These are phyloP conservation scores for Pemphigus obesinymphae DNA, from an alignment of 1,140 invertebrate species.

Conservation along the genomic window DNA sequence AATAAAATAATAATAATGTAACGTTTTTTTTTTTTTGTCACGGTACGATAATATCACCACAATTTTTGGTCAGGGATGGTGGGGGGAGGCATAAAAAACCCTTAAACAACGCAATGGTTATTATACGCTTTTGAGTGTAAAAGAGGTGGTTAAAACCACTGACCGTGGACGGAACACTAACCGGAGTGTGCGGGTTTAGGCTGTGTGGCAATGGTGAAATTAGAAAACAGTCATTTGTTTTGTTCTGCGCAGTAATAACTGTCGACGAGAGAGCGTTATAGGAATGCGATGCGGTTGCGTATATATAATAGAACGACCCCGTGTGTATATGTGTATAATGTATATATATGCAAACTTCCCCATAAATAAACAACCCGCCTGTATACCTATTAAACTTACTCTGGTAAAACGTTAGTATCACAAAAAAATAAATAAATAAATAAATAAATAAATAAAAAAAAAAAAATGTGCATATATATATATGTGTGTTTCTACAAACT, in stretches of 20 bases:
- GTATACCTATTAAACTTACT: constrained; percentile 36
- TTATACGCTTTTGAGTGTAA: too few species aligned
- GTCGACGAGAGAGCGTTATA: constrained; percentile 1
- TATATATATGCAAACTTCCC: background rate
- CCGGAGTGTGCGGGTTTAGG: background rate
- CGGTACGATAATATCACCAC: too few species aligned
- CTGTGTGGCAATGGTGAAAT: background rate
- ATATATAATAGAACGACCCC: background rate
- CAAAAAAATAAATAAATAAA: too few species aligned
- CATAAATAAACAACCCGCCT: constrained; percentile 6
- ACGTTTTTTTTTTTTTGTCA: too few species aligned
- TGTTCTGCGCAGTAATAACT: constrained; percentile 23
- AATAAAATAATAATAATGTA: too few species aligned
- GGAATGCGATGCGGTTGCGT: background rate
- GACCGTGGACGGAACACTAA: background rate
- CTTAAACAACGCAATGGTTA: too few species aligned
- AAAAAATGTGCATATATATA: background rate
- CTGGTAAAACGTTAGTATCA: background rate
- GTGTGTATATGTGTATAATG: background rate
- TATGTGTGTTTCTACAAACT: background rate
- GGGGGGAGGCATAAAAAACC: too few species aligned
- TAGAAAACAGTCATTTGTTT: constrained; percentile 36
- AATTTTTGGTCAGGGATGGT: too few species aligned
- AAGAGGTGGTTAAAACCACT: background rate
- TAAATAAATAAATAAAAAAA: background rate